phyloP scores from a whole-genome alignment of 2,888 invertebrate genomes.

The Troides helena region DNA sequence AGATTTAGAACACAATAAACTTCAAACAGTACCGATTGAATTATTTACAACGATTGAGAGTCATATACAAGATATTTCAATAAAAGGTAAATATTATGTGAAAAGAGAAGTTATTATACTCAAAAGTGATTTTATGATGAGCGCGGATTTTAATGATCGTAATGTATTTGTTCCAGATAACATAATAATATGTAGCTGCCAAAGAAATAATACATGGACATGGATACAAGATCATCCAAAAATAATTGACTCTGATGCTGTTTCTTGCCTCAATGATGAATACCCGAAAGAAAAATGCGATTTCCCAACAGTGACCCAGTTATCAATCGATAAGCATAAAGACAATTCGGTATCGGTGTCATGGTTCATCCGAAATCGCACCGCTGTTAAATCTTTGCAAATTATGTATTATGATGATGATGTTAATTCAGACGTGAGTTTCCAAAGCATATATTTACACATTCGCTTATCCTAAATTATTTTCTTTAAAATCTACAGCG shows the following conservation, averaged over 20 bases:
- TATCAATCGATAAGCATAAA: slow-evolving; percentile 92
- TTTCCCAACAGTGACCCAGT: slow-evolving; percentile 89
- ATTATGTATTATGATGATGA: slow-evolving; percentile 86
- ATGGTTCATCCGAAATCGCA: slow-evolving; percentile 94
- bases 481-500: neutral
- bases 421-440: slow-evolving; percentile 53
- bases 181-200: slow-evolving; percentile 93
- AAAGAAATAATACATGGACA: slow-evolving; percentile 94
- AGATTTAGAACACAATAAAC: slow-evolving; percentile 90
- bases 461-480: neutral
- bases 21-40: slow-evolving; percentile 88
- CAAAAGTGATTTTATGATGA: no score
- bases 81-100: slow-evolving; percentile 84
- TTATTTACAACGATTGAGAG: slow-evolving; percentile 90
- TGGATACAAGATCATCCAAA: slow-evolving; percentile 93
- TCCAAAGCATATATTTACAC: neutral
- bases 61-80: slow-evolving; percentile 87
- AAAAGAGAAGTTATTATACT: no score
- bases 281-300: slow-evolving; percentile 72
- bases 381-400: slow-evolving; percentile 90
- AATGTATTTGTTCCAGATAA: slow-evolving; percentile 82
- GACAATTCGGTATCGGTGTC: slow-evolving; percentile 92
- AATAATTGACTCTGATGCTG: slow-evolving; percentile 61
- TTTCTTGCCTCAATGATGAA: slow-evolving; percentile 64
- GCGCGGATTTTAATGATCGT: no score